Base-by-base conservation (phyloP, 2,888 invertebrate species). In the Ophioninae sp. region DNA sequence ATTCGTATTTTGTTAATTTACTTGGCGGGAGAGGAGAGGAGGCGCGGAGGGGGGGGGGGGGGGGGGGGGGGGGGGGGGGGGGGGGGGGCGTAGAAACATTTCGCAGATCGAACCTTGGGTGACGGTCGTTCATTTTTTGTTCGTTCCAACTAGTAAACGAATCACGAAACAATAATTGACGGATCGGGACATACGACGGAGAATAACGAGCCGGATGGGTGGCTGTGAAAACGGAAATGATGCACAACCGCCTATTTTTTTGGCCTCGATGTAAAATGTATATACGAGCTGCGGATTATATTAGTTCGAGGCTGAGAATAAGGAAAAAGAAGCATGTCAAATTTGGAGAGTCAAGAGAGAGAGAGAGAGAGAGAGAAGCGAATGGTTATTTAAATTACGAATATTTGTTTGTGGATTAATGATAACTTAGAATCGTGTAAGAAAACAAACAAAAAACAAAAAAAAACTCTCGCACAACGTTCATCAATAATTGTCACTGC, bases 401-500 rank as follows among this genome's bases (percentile, higher is more conserved):
- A 80, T 80, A 72, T 64, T 86, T 80, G 85, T 72, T 85, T 83
- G 77, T 85, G 76, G 65, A 80, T 83, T 83, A 84, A 74, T 85
- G 81, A 76, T 82, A 69, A 69, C 85, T 80, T 76, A 78, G 41
- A 68, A 59, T 74, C 65, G 58, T 51, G 51, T 13, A 58, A 68
- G 8, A 71, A 76, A 44, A 72, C n/a, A 44, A 30, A 44, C 78
- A 58, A 67, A 56, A 51, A 22, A 64, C n/a, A 65, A n/a, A 56
- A 73, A 61, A 23, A 58, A 41, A 61, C 74, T 58, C 74, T 80
- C 71, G 64, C 67, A 85, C 63, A 67, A 83, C 73, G 83, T 86
- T 85, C 81, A 83, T 51, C 81, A 81, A 87, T 85, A 85, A 86
- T 84, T 85, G 82, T 87, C 86, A 82, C 79, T 76, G 86, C 86